Evolutionary conservation across 2,797 vertebrate species (phyloP).

Genomic region (Philypnodon macrostomus): DNA sequence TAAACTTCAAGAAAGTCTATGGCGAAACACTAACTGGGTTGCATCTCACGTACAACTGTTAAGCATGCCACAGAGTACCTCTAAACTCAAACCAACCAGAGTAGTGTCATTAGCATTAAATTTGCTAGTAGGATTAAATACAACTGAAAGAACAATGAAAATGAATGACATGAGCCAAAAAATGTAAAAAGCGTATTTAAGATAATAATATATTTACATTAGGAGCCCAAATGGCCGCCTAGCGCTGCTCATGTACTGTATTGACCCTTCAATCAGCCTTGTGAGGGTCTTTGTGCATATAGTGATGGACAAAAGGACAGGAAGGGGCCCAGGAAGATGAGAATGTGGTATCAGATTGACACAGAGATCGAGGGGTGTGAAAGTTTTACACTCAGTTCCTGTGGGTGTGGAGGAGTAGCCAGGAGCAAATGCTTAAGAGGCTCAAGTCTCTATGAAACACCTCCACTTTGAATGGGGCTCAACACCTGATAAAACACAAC

Average conservation of each 20-base stretch:
- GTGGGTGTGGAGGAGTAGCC: constrained; percentile 33
- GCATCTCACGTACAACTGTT: no score
- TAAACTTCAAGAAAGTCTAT: no score
- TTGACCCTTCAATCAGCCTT: constrained; percentile 47
- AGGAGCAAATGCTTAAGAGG: constrained; percentile 56
- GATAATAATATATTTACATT: constrained; percentile 29
- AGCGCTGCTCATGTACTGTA: constrained; percentile 35
- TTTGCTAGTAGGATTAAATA: no score
- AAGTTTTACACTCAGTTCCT: constrained; percentile 45
- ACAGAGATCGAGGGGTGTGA: constrained; percentile 38
- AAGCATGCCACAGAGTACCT: no score
- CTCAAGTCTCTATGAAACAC: constrained; percentile 53
- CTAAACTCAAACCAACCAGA: no score
- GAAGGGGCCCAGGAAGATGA: constrained; percentile 35
- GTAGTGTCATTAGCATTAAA: no score
- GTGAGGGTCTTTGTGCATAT: constrained; percentile 52
- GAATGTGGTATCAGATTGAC: constrained; percentile 59
- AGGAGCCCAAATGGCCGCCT: constrained; percentile 39
- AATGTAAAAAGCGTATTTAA: neutral
- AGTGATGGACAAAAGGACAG: constrained; percentile 47
- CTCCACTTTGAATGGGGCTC: constrained; percentile 44
- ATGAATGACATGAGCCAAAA: no score
- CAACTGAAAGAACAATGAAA: no score
- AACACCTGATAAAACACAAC: constrained; percentile 65
- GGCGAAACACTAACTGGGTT: no score